phyloP scores from a whole-genome alignment of 2,888 invertebrate species.

The Perizoma affinitatum region DNA sequence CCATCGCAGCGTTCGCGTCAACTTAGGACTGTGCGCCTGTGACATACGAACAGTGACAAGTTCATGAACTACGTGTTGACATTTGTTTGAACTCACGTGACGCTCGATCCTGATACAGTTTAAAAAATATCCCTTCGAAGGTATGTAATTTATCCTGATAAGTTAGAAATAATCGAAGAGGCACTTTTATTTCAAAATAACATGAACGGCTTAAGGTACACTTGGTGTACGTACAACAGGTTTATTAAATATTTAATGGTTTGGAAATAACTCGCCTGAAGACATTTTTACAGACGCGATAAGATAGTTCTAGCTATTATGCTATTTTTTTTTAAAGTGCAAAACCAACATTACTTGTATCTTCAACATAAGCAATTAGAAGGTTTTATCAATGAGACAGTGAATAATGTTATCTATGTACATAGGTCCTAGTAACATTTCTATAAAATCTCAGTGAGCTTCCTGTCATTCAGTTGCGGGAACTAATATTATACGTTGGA shows the following conservation, averaged over 20 bases:
- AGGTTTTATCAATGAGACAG: too few relatives aligned
- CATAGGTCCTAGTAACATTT: not conserved
- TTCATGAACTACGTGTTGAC: conserved; percentile 81
- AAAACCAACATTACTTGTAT: too few relatives aligned
- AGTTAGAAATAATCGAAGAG: conserved; percentile 21
- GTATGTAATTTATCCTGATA: conserved; percentile 54
- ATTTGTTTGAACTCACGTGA: conserved; percentile 79
- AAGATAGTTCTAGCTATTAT: not conserved
- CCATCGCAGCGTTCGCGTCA: conserved; percentile 66
- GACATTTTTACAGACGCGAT: not conserved
- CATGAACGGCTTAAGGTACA: conserved; percentile 48
- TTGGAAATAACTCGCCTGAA: conserved; percentile 30
- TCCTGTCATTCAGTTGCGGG: conserved; percentile 35
- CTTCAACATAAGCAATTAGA: too few relatives aligned
- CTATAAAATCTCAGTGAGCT: conserved; percentile 3
- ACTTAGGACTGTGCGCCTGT: conserved; percentile 78
- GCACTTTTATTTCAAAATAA: conserved; percentile 44
- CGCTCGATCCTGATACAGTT: conserved; percentile 51
- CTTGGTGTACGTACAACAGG: conserved; percentile 63
- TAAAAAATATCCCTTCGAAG: conserved; percentile 52
- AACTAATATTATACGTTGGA: conserved; percentile 43
- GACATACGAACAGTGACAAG: conserved; percentile 82
- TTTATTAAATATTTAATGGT: conserved; percentile 72
- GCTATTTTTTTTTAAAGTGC: too few relatives aligned
- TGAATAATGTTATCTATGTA: too few relatives aligned